Evolutionary conservation across 2,888 invertebrate genomes (phyloP), one percentile per base, ranked within the genome.

Genomic region (Lutraria lutraria): DNA sequence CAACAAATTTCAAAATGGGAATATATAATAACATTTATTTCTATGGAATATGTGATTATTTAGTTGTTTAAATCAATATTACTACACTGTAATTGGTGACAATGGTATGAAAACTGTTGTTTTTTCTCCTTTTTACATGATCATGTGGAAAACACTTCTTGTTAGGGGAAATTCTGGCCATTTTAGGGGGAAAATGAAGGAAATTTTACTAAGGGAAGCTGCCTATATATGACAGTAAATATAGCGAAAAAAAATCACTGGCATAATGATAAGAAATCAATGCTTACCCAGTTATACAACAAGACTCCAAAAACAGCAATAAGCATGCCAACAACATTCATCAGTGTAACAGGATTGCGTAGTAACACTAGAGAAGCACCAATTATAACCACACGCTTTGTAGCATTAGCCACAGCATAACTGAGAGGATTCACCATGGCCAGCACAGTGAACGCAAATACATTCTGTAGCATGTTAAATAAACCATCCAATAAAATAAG

Each of bases 371-470:
- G 97, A 81, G 99, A 99, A 56, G 98, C 98, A 19, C 97, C 98
- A 96, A 99, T 99, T 87, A 99, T 98, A 94, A 96, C 96, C 93
- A 99, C 98, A 94, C 99, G 97, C 97, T 99, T 99, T 86, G 99
- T 98, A 52, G 99, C 98, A 97, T 98, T 99, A 85, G 99, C 99
- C 88, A 99, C 99, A 0, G 99, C 99, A 97, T 99, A 99, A 0
- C 99, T 98, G 56, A 99, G 97, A 72, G 99, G 99, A n/a, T 99
- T 98, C 68, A 99, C 98, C 94, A 97, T 94, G 86, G 98, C 98
- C 93, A 99, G 97, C 86, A 99, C 98, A 94, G 98, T 98, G 97
- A 99, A 99, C 0, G 99, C 99, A 85, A 99, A 98, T 95, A 99
- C 98, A 96, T 99, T 99, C 97, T 99, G 99, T 94, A 98, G 97